Conservation (phyloP, 2,113 vertebrate genomes). For the Trachemys scripta region DNA sequence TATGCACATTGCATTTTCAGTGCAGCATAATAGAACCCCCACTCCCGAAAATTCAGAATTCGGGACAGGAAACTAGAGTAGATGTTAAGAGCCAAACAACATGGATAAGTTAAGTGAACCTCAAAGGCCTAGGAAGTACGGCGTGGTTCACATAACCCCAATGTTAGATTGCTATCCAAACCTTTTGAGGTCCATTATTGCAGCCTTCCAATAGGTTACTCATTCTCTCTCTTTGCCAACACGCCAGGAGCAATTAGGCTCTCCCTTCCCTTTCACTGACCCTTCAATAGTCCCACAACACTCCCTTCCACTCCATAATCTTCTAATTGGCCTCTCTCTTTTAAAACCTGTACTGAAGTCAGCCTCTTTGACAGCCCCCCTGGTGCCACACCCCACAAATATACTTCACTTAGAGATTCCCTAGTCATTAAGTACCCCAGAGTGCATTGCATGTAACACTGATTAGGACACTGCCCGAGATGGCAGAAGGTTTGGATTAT, state of each 20-base stretch:
- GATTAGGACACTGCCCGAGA: neutral
- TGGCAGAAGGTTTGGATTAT: neutral
- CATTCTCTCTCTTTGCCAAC: neutral
- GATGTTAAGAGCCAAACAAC: neutral
- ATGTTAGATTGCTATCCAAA: neutral
- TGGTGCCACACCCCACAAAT: neutral
- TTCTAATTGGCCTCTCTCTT: too few species aligned
- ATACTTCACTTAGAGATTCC: neutral
- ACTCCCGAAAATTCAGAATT: neutral
- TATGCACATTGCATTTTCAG: neutral
- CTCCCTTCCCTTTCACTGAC: neutral
- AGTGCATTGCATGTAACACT: neutral
- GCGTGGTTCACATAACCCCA: neutral
- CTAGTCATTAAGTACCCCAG: neutral
- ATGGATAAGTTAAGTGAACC: neutral
- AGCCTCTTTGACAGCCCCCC: neutral
- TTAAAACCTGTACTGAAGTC: neutral
- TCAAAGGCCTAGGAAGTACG: neutral
- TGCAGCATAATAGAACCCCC: neutral
- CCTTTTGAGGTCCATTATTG: neutral
- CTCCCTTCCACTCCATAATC: neutral
- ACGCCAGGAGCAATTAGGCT: neutral
- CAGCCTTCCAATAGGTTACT: neutral
- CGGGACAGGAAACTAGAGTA: neutral
- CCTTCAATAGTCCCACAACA: neutral